phyloP scores from a whole-genome alignment of 2,797 vertebrate genomes.

The Linurgus olivaceus region DNA sequence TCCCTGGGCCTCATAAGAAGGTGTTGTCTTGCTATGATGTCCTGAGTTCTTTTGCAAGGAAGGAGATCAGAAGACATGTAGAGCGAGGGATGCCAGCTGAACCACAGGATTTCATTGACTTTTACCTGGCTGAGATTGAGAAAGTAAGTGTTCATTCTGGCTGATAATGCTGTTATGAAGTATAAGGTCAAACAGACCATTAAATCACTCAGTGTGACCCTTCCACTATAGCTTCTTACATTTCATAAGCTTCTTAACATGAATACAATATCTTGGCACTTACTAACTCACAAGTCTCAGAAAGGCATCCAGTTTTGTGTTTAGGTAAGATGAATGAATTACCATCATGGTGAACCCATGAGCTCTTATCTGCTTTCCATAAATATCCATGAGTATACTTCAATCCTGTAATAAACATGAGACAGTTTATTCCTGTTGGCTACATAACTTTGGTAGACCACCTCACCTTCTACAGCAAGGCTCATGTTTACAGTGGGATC shows the following conservation, averaged over 20 bases:
- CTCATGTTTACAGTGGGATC: not conserved
- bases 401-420: not conserved
- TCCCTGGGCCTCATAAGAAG: conserved; percentile 58
- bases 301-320: not conserved
- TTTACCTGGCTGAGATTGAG: conserved; percentile 45
- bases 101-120: conserved; percentile 56
- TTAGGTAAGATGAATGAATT: not conserved
- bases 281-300: not conserved
- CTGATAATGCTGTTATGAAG: not conserved
- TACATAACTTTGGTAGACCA: not conserved
- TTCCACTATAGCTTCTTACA: not conserved
- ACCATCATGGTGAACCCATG: not conserved
- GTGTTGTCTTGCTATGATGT: not conserved
- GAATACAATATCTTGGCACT: not conserved
- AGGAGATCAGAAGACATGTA: conserved; percentile 31
- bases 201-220: not conserved
- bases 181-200: not conserved
- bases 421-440: not conserved
- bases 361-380: not conserved
- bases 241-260: not conserved
- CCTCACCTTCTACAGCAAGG: not conserved
- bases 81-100: conserved; percentile 27
- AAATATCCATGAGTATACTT: not conserved
- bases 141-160: not conserved
- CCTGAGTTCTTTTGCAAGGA: conserved; percentile 26